A percentile compares a stretch with the other conserved stretches of the same genome.
These are phyloP conservation scores for Xenentodon cancila DNA, from an alignment of 2,797 vertebrate genomes.

Conservation along the genomic window DNA sequence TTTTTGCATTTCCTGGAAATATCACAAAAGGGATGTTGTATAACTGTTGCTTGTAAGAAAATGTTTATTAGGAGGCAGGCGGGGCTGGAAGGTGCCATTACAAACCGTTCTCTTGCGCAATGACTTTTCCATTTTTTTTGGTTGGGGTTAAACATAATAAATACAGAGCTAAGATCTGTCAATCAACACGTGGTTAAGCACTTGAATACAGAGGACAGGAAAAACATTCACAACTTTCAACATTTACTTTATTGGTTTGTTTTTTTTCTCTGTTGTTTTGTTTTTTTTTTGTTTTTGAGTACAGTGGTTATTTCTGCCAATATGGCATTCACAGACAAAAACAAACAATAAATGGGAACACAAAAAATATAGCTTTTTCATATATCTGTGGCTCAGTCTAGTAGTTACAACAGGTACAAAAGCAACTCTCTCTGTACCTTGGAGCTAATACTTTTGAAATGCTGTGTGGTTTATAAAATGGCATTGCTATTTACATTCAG, in stretches of 20 bases:
- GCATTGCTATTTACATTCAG: slow-evolving; percentile 82
- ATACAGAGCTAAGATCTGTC: background rate
- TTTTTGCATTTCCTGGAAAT: background rate
- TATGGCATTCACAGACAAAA: slow-evolving; percentile 80
- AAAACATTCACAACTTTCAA: slow-evolving; percentile 69
- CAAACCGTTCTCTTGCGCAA: background rate
- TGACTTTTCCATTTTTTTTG: background rate
- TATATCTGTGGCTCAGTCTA: slow-evolving; percentile 87
- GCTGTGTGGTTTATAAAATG: slow-evolving; percentile 80
- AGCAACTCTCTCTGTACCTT: slow-evolving; percentile 68
- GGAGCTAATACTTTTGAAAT: slow-evolving; percentile 83
- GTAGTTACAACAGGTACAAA: slow-evolving; percentile 78
- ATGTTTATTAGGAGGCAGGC: background rate
- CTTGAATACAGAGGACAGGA: slow-evolving; percentile 9
- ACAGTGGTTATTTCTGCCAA: slow-evolving; percentile 86
- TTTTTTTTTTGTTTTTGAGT: slow-evolving; percentile 68
- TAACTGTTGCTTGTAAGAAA: background rate
- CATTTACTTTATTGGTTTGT: slow-evolving; percentile 87
- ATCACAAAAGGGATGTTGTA: background rate
- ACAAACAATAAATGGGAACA: slow-evolving; percentile 75
- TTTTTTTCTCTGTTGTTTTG: slow-evolving; percentile 25
- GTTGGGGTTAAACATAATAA: background rate
- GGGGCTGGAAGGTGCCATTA: background rate
- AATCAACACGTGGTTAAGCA: background rate
- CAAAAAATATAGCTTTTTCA: slow-evolving; percentile 84